A percentile compares a stretch with the other conserved stretches of the same genome.
Conservation (phyloP, 2,113 vertebrate species). For the Lamprotornis superbus region DNA sequence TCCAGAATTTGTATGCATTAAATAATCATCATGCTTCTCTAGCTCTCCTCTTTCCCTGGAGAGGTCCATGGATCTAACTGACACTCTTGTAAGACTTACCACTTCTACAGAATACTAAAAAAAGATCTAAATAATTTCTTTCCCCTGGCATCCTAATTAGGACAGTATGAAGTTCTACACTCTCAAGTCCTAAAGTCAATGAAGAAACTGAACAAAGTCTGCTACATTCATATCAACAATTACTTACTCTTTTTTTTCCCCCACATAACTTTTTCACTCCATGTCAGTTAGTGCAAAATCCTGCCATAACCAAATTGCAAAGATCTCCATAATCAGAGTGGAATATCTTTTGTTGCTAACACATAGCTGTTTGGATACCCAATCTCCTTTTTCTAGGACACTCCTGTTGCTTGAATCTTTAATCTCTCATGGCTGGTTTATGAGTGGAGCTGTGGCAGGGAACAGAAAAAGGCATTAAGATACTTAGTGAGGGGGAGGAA, state of each 20-base stretch:
- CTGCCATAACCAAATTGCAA: background rate
- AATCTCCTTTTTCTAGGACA: background rate
- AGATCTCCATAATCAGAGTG: background rate
- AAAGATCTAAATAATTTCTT: constrained; percentile 6
- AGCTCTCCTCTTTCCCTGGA: constrained; percentile 30
- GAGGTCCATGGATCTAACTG: background rate
- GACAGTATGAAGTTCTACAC: background rate
- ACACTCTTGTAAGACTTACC: background rate
- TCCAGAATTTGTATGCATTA: constrained; percentile 45
- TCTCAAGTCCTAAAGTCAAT: background rate
- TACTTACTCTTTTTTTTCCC: background rate
- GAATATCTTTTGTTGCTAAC: background rate
- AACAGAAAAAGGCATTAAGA: background rate
- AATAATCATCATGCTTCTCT: constrained; percentile 47
- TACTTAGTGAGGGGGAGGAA: background rate
- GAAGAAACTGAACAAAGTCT: background rate
- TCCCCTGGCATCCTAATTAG: constrained; percentile 2
- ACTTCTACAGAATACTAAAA: constrained; percentile 47
- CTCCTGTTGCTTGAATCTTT: background rate
- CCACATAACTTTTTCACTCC: background rate
- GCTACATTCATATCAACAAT: background rate
- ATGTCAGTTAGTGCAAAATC: background rate
- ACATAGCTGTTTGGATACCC: background rate
- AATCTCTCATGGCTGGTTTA: background rate
- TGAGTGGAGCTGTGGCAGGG: background rate